Evolutionary conservation across 2,888 invertebrate species (phyloP).

Genomic region (Heliconius ethilla): DNA sequence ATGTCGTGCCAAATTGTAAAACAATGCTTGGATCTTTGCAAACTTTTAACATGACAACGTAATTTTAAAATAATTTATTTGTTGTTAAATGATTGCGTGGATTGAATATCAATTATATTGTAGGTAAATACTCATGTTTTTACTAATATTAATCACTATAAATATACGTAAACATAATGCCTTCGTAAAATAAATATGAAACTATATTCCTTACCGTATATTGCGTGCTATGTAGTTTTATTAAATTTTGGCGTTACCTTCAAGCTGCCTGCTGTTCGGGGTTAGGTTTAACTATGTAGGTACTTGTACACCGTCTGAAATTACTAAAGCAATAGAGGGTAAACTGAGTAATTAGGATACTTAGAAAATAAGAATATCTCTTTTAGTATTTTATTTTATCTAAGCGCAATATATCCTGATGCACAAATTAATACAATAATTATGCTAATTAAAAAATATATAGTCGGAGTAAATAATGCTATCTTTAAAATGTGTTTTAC

Average conservation of each 20-base stretch:
- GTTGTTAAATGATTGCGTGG: neutral
- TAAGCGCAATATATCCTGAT: neutral
- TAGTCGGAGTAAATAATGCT: neutral
- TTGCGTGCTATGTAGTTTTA: conserved; percentile 36
- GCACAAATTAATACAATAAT: neutral
- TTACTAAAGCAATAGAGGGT: neutral
- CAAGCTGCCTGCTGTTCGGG: neutral
- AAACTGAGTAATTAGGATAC: neutral
- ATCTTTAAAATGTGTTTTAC: neutral
- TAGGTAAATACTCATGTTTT: neutral
- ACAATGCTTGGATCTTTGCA: conserved; percentile 69
- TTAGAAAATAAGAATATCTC: neutral
- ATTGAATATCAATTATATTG: neutral
- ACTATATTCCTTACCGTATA: conserved; percentile 17
- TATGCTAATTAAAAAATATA: neutral
- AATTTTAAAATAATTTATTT: neutral
- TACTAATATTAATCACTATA: neutral
- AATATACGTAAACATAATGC: neutral
- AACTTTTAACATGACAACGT: conserved; percentile 53
- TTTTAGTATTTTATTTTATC: neutral
- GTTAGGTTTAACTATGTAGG: neutral
- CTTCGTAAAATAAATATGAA: conserved; percentile 27
- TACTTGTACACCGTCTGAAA: neutral
- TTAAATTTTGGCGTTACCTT: conserved; percentile 30
- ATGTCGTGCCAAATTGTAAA: conserved; percentile 72